A percentile compares a stretch with the other conserved stretches of the same genome.
These are phyloP conservation scores for Doris montereyensis DNA, from an alignment of 2,888 invertebrate species.

Conservation along the genomic window DNA sequence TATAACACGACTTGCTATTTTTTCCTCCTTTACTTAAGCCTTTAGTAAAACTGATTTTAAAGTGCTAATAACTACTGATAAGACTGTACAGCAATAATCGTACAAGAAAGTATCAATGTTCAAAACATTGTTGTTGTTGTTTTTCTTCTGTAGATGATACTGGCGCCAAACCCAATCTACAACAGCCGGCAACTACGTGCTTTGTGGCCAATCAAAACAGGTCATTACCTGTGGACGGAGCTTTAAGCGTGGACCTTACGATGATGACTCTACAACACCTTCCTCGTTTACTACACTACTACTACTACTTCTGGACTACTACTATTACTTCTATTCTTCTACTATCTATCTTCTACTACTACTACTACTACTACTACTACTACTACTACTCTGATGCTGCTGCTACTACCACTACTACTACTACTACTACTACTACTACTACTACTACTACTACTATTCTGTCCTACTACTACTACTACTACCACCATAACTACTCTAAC, in stretches of 20 bases:
- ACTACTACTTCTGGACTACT: conserved; percentile 12
- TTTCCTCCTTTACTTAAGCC: too few relatives aligned
- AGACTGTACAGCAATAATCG: too few relatives aligned
- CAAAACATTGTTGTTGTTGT: not conserved
- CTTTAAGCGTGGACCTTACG: too few relatives aligned
- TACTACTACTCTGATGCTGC: conserved; percentile 12
- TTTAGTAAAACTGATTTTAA: too few relatives aligned
- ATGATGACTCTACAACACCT: conserved; percentile 8
- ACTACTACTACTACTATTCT: conserved; percentile 7
- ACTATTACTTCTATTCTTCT: too few relatives aligned
- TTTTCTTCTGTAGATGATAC: conserved; percentile 60
- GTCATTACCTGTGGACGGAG: conserved; percentile 30
- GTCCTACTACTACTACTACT: conserved; percentile 10
- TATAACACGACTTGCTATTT: too few relatives aligned
- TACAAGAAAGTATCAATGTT: too few relatives aligned
- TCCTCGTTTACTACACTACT: not conserved
- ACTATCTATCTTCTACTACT: conserved; percentile 13
- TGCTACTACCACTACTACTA: conserved; percentile 2
- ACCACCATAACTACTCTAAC: conserved; percentile 1
- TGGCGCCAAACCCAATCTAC: conserved; percentile 58
- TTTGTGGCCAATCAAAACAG: conserved; percentile 57
- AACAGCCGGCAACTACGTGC: conserved; percentile 64
- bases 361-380: conserved; percentile 20
- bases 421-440: conserved; percentile 9
- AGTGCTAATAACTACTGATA: too few relatives aligned